These are phyloP conservation scores for Ceyx margarethae DNA, from an alignment of 2,113 vertebrate species.

Conservation along the genomic window DNA sequence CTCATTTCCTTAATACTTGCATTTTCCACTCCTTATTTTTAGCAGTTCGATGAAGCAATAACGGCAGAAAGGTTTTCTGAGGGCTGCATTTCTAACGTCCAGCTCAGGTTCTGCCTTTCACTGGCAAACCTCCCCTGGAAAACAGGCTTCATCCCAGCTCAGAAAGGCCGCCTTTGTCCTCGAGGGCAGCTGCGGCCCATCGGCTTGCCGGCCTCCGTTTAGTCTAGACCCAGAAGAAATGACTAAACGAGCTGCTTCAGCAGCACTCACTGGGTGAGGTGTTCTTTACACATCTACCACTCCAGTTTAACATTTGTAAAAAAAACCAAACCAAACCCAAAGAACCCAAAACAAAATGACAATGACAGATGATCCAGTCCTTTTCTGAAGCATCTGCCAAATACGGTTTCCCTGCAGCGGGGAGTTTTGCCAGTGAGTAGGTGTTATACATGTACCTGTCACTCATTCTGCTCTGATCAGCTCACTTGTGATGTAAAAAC, in stretches of 20 bases:
- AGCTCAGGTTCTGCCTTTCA: background rate
- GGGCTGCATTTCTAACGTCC: slow-evolving; percentile 24
- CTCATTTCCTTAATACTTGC: slow-evolving; percentile 66
- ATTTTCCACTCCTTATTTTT: slow-evolving; percentile 67
- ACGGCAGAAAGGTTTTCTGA: slow-evolving; percentile 36
- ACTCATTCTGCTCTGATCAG: background rate
- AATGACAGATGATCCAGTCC: slow-evolving; percentile 11
- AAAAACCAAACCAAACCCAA: background rate
- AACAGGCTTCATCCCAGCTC: background rate
- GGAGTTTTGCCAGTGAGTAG: background rate
- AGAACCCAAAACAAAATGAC: background rate
- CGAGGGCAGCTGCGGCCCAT: background rate
- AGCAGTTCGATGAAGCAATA: slow-evolving; percentile 47
- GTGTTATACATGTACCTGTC: background rate
- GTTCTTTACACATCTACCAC: background rate
- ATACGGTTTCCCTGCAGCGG: background rate
- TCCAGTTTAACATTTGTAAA: background rate
- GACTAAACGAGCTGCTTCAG: slow-evolving; percentile 15
- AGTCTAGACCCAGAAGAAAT: slow-evolving; percentile 33
- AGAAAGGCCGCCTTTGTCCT: slow-evolving; percentile 55
- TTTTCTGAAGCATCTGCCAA: background rate
- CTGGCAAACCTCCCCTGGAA: slow-evolving; percentile 22
- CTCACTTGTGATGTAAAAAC: background rate
- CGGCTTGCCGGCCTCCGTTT: background rate
- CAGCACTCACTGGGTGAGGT: background rate